These are phyloP conservation scores for Falco rusticolus DNA, from an alignment of 2,797 vertebrate species.

Conservation along the genomic window DNA sequence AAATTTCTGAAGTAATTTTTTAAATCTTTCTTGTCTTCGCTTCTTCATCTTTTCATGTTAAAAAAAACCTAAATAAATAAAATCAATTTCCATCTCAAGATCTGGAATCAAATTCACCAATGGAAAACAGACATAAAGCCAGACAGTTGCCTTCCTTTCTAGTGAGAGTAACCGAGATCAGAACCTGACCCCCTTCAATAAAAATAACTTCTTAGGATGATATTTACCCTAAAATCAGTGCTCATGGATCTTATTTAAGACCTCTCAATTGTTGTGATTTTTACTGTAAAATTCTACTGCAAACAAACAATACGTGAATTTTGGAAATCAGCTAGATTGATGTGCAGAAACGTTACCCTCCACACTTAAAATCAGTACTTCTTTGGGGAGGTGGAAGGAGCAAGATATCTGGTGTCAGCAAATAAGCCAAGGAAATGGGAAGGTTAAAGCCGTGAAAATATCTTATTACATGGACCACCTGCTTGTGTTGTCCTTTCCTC, in stretches of 20 bases:
- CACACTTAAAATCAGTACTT: constrained; percentile 14
- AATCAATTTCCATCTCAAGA: background rate
- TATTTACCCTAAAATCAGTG: background rate
- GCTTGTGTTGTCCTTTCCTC: constrained; percentile 49
- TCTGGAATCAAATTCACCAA: background rate
- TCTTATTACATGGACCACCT: constrained; percentile 45
- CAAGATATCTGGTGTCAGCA: background rate
- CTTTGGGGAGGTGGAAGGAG: background rate
- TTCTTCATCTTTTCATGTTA: background rate
- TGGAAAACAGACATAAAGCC: background rate
- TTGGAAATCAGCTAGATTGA: background rate
- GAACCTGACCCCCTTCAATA: background rate
- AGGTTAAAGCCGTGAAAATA: constrained; percentile 49
- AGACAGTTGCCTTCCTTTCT: background rate
- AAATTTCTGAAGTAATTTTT: background rate
- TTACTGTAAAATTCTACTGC: background rate
- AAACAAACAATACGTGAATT: background rate
- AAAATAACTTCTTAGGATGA: background rate
- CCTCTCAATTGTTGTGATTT: background rate
- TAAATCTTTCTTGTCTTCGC: background rate
- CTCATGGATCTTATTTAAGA: background rate
- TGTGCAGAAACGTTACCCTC: background rate
- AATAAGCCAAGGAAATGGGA: constrained; percentile 48
- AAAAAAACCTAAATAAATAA: background rate
- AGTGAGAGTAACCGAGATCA: background rate